phyloP scores from a whole-genome alignment of 2,113 vertebrate genomes.

The Scolopax mira region DNA sequence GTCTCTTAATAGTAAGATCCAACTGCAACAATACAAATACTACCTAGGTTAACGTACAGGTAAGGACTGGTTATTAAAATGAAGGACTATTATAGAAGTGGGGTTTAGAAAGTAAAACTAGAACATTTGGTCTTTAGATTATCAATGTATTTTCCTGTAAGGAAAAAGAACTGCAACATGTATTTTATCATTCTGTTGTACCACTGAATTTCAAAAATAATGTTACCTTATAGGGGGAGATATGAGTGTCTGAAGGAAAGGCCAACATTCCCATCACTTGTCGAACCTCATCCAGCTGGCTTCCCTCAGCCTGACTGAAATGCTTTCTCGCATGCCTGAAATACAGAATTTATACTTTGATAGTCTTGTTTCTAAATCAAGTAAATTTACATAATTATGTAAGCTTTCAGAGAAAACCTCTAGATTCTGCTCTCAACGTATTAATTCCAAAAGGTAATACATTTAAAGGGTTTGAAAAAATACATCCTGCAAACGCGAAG shows the following conservation, averaged over 20 bases:
- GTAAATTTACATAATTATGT: background rate
- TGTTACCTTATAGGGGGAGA: constrained; percentile 95
- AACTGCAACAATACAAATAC: background rate
- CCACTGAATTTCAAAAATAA: background rate
- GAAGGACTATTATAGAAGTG: background rate
- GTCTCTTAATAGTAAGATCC: background rate
- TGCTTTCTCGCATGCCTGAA: constrained; percentile 96
- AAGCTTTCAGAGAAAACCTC: background rate
- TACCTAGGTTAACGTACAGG: background rate
- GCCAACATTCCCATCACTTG: constrained; percentile 99
- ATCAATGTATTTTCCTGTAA: background rate
- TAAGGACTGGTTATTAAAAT: background rate
- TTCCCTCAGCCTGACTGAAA: constrained; percentile 97
- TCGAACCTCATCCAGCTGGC: constrained; percentile 96
- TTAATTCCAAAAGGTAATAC: background rate
- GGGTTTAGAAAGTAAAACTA: background rate
- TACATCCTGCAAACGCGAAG: background rate
- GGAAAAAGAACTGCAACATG: background rate
- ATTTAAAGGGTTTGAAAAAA: background rate
- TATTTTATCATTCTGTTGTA: background rate
- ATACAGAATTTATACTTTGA: background rate
- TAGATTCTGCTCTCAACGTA: background rate
- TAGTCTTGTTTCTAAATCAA: background rate
- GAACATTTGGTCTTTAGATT: background rate
- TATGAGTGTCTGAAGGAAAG: constrained; percentile 97